Base-by-base conservation (phyloP, 2,113 vertebrate species). In the Romanogobio albipinnatus region DNA sequence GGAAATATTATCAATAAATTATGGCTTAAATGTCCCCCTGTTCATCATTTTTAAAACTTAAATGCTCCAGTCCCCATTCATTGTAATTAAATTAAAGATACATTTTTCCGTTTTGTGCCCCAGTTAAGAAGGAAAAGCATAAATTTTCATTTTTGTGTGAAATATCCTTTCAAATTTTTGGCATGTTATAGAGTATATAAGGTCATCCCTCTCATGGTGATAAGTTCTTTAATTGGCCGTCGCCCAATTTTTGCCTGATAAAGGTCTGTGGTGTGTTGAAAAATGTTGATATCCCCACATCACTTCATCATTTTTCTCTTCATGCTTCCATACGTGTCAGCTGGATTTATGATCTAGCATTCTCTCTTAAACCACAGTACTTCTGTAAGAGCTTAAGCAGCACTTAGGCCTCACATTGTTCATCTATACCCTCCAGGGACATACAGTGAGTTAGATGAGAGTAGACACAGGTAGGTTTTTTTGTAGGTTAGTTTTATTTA, bases 241-340 rank as follows among this genome's bases (percentile, higher is more conserved):
- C 24, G 19, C 8, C 22, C 39, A 74, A n/a, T 74, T 78, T 53
- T 64, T 47, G 39, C 58, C 39, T 80, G 14, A 64, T 56, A 58
- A 78, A 29, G 10, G 24, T 29, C 83, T 79, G 62, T 36, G 29
- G 51, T 39, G 47, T 53, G 83, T 78, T 43, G 17, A 66, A 53
- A n/a, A 78, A 78, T 58, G 14, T 56, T 58, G 61, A 59, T 45
- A 71, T 79, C 64, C 76, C 62, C 17, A 59, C 56, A 71, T 70
- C 83, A 47, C 83, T 79, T 70, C 76, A 71, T 85, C 17, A 59
- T 62, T 64, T 79, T 80, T 62, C n/a, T 73, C 59, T 80, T 45
- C 4, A 19, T 64, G n/a, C n/a, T 43, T 79, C 43, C 77, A 29
- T 62, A 62, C 58, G 1, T 17, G 36, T 47, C 58, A 64, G n/a